Percentiles rank a stretch among this genome's conserved stretches.
Evolutionary conservation across 1,140 invertebrate species (phyloP).

Genomic region (Bombus huntii): DNA sequence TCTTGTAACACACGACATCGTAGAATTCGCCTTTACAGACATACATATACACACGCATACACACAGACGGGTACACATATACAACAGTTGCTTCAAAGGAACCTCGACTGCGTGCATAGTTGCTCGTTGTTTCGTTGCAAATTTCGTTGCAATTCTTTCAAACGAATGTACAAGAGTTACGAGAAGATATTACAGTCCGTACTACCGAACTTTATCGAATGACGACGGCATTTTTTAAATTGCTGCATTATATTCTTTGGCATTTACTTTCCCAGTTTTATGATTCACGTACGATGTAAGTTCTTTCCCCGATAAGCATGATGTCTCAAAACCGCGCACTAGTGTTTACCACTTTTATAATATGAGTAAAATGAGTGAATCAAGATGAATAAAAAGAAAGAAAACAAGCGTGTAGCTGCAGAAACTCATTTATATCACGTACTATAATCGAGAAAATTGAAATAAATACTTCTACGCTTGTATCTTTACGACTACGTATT

Average conservation of each 20-base stretch:
- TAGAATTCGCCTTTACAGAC: slow-evolving; percentile 18
- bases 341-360: slow-evolving; percentile 17
- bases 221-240: slow-evolving; percentile 15
- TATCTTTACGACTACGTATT: background rate
- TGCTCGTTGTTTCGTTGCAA: background rate
- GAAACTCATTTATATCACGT: slow-evolving; percentile 37
- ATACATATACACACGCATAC: background rate
- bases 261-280: slow-evolving; percentile 6
- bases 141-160: slow-evolving; percentile 11
- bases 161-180: background rate
- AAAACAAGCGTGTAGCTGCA: slow-evolving; percentile 42
- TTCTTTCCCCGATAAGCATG: background rate
- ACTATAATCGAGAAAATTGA: slow-evolving; percentile 40
- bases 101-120: slow-evolving; percentile 4
- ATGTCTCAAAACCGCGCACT: background rate
- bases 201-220: background rate
- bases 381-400: background rate
- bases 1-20: slow-evolving; percentile 9
- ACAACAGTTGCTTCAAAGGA: slow-evolving; percentile 19
- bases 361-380: background rate
- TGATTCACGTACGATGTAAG: background rate
- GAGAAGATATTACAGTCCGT: slow-evolving; percentile 8
- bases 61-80: background rate
- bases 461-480: slow-evolving; percentile 58
- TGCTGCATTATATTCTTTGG: background rate